phyloP scores from a whole-genome alignment of 1,140 invertebrate species.

The Drosophila miranda region DNA sequence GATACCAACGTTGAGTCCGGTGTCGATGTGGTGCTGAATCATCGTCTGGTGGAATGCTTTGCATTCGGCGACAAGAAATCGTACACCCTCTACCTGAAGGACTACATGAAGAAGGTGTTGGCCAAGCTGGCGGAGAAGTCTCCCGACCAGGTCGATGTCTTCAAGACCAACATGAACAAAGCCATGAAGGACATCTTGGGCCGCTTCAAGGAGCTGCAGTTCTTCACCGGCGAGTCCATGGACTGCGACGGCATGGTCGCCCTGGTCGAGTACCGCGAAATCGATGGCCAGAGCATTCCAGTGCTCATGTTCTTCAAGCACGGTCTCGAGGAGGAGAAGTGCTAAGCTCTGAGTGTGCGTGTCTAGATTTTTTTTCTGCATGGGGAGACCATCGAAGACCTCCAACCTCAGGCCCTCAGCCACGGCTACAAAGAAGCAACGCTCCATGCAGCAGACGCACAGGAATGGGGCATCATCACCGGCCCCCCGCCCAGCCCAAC shows the following conservation, averaged over 20 bases:
- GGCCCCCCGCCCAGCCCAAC: constrained; percentile 5
- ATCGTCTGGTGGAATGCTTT: constrained; percentile 93
- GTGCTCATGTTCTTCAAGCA: constrained; percentile 98
- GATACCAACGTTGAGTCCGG: constrained; percentile 90
- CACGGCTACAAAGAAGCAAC: constrained; percentile 16
- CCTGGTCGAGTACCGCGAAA: constrained; percentile 95
- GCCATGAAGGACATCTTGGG: constrained; percentile 96
- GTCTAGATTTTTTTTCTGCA: constrained; percentile 4
- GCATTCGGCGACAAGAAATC: constrained; percentile 94
- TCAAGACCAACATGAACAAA: constrained; percentile 97
- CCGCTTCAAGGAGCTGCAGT: constrained; percentile 96
- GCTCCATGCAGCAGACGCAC: constrained; percentile 13
- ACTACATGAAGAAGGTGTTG: constrained; percentile 98
- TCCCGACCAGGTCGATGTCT: constrained; percentile 92
- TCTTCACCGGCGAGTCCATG: constrained; percentile 98
- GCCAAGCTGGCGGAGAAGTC: constrained; percentile 90
- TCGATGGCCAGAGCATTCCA: constrained; percentile 90
- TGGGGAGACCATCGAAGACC: neutral
- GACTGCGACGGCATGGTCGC: constrained; percentile 97
- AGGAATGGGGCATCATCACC: constrained; percentile 16
- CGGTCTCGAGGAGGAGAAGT: constrained; percentile 96
- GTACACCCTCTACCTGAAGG: constrained; percentile 96
- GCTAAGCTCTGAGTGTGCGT: constrained; percentile 84
- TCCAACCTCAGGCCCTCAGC: neutral
- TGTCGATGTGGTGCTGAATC: constrained; percentile 96